A percentile compares a stretch with the other conserved stretches of the same genome.
phyloP scores from a whole-genome alignment of 2,888 invertebrate species.

The Plagodis dolabraria region DNA sequence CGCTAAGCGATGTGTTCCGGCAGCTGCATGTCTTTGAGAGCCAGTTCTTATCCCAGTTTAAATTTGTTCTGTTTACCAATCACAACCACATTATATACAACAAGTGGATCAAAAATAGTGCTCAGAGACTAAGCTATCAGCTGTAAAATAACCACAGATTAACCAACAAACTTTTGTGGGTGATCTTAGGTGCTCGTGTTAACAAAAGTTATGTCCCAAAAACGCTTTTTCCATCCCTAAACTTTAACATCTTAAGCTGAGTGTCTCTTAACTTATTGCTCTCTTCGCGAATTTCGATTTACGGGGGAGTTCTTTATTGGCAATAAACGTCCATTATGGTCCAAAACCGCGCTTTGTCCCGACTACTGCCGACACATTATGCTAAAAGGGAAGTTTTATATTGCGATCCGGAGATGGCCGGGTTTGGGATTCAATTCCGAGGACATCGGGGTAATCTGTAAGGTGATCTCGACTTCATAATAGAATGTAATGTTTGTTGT shows the following conservation, averaged over 20 bases:
- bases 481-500: background rate
- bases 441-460: conserved; percentile 1
- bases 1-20: too few species aligned
- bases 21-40: too few species aligned
- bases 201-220: too few species aligned
- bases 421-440: conserved; percentile 12
- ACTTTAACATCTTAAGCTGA: conserved; percentile 13
- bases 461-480: background rate
- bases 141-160: too few species aligned
- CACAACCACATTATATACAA: too few species aligned
- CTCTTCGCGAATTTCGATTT: conserved; percentile 33
- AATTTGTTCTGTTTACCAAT: too few species aligned
- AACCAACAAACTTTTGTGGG: too few species aligned
- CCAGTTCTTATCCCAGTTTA: too few species aligned
- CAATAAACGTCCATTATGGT: conserved; percentile 41
- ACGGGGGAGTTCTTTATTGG: conserved; percentile 37
- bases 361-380: conserved; percentile 25
- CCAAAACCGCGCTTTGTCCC: conserved; percentile 28
- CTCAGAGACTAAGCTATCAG: too few species aligned
- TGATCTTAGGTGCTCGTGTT: too few species aligned
- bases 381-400: conserved; percentile 29
- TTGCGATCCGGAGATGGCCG: conserved; percentile 13
- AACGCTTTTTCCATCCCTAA: background rate
- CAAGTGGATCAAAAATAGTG: too few species aligned
- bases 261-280: conserved; percentile 25